These are phyloP conservation scores for Cryptoleucopteryx plumbea DNA, from an alignment of 2,113 vertebrate species.

Conservation along the genomic window DNA sequence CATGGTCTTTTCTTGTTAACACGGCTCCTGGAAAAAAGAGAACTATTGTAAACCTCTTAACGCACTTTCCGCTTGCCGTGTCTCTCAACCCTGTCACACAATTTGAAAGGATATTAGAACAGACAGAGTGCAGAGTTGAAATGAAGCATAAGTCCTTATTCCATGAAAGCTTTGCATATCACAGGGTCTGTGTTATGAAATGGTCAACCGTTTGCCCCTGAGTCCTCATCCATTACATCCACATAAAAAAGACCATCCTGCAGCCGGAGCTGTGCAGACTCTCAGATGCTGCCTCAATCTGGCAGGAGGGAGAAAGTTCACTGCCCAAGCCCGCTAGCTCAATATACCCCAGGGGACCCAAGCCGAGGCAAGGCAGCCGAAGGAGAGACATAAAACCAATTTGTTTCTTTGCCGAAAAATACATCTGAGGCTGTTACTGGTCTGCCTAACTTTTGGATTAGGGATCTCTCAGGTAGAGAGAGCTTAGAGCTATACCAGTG, in stretches of 20 bases:
- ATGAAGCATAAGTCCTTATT: conserved; percentile 48
- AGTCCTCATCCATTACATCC: conserved; percentile 49
- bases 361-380: not conserved
- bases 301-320: conserved; percentile 6
- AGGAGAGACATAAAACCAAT: not conserved
- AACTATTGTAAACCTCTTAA: conserved; percentile 46
- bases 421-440: not conserved
- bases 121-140: conserved; percentile 65
- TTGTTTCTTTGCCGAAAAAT: not conserved
- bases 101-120: conserved; percentile 64
- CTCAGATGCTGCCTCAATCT: conserved; percentile 13
- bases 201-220: conserved; percentile 39
- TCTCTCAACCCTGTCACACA: conserved; percentile 50
- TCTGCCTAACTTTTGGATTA: not conserved
- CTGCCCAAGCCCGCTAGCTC: not conserved
- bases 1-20: conserved; percentile 48
- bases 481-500: not conserved
- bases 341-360: not conserved
- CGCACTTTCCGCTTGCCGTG: conserved; percentile 39
- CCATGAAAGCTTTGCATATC: conserved; percentile 54
- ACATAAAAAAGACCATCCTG: conserved; percentile 50
- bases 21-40: not conserved
- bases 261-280: not conserved
- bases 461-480: not conserved
- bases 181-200: conserved; percentile 34